Conservation (phyloP, 1,140 invertebrate species). For the Caenorhabditis brenneri region DNA sequence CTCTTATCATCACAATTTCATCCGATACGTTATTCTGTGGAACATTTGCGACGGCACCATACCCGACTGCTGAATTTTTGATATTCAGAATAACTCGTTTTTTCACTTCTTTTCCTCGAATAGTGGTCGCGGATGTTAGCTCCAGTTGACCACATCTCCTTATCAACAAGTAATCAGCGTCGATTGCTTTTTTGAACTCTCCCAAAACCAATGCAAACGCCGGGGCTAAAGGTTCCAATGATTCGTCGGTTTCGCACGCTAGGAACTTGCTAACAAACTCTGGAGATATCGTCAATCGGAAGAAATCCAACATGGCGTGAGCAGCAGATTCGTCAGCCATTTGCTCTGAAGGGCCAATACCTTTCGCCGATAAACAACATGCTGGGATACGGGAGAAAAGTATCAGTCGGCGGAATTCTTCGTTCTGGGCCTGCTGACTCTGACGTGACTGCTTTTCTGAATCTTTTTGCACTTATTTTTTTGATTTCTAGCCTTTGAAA, state of each 20-base stretch:
- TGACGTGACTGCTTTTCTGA: no score
- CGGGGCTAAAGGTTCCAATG: background rate
- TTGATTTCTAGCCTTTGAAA: no score
- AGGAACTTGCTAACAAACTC: background rate
- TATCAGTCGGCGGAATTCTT: background rate
- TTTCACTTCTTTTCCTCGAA: background rate
- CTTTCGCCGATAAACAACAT: background rate
- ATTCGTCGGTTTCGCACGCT: background rate
- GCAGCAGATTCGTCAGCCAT: background rate
- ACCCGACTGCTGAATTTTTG: background rate
- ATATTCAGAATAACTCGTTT: background rate
- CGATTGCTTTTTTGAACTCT: background rate
- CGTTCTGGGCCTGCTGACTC: background rate
- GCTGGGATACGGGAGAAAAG: background rate
- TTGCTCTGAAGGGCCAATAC: background rate
- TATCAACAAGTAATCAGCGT: background rate
- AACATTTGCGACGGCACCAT: background rate
- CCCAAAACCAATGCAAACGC: background rate
- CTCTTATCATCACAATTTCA: background rate
- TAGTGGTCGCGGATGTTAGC: background rate
- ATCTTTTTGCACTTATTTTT: no score
- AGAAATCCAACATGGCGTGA: constrained; percentile 17
- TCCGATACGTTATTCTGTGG: no score
- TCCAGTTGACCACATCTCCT: background rate
- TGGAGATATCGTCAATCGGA: background rate